Base-by-base conservation (phyloP, 2,113 vertebrate genomes). In the Solenodon paradoxus region DNA sequence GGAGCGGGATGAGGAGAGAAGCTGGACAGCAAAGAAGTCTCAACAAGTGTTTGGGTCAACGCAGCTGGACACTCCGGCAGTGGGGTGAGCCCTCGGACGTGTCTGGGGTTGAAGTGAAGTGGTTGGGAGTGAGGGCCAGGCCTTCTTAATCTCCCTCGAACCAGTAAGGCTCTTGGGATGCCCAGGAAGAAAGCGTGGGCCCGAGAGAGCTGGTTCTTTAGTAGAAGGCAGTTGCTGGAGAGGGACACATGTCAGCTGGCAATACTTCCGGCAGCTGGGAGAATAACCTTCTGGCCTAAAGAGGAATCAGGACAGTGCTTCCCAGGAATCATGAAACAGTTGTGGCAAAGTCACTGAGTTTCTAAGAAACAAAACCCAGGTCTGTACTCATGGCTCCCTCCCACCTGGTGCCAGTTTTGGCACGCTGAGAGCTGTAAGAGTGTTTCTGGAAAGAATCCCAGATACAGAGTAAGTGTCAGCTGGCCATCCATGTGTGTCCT, bases 361-460 rank as follows among this genome's bases (percentile, higher is more conserved):
- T 72, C 57, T 32, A 32, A 66, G 75, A 64, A 38, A 26, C 75
- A 69, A 74, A 69, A 8, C 49, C 20, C 32, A 53, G 79, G 57
- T 90, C 22, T n/a, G 42, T 71, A 72, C 4, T 22, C 30, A 57
- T 53, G 16, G 26, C 40, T 86, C 64, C 57, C 57, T 69, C 59
- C 49, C 9, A 30, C 32, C 10, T 51, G 12, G 57, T 77, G 59
- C 40, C 11, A 22, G 38, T 83, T 69, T 66, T 40, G 66, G 55
- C 30, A 88, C 35, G 9, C 45, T 84, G 49, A 51, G 28, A 57
- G 74, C 9, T 32, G 28, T 63, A 32, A 30, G 24, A 32, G 30
- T 64, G 0, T 66, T 89, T 89, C 88, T 96, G 92, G 88, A 92
- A 88, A 84, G 59, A 59, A 28, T 59, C 57, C 57, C 57, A 59